Base-by-base conservation (phyloP, 1,140 invertebrate genomes). In the Drosophila trapezifrons region DNA sequence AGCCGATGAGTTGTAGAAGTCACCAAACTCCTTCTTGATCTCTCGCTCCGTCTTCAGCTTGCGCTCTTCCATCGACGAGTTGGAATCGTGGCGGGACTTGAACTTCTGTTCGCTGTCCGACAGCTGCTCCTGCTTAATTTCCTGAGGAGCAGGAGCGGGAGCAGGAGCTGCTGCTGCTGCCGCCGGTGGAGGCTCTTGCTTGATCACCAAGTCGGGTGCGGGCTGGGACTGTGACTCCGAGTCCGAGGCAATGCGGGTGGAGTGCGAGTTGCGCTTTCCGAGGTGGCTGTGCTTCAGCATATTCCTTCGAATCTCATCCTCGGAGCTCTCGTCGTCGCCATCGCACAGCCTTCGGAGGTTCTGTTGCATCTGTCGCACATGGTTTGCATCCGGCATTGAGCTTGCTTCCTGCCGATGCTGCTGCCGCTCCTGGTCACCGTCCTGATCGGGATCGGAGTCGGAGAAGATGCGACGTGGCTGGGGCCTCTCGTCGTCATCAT, bases 201-300 rank as follows among this genome's bases (percentile, higher is more conserved):
- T 91, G 12, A 91, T 69, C n/a, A 43, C 51, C 56, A 85, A 62
- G 93, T 94, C 79, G 93, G 76, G 57, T 0, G 62, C 49, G 0
- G 86, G 76, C 52, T 73, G 90, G 20, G 90, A 91, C 45, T 91
- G 90, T 3, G 90, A 91, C 49, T 91, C 90, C 92, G 91, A 94
- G 82, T 95, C 94, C 9, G 94, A 95, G 69, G 94, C 93, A 35
- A 94, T 94, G n/a, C 94, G 92, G 6, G 93, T 91, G 10, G 90
- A 92, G 59, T 93, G 92, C 6, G 93, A 94, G 82, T 94, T 94
- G 64, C 94, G 93, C 59, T 93, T 92, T 0, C 77, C 80, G 20
- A 93, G 90, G 9, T 94, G 83, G 66, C 93, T 59, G 45, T 78
- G 52, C 40, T 71, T 55, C 6, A 79, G 32, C 15, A 83, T 76